Conservation (phyloP, 2,888 invertebrate species). For the Argyresthia albistria region DNA sequence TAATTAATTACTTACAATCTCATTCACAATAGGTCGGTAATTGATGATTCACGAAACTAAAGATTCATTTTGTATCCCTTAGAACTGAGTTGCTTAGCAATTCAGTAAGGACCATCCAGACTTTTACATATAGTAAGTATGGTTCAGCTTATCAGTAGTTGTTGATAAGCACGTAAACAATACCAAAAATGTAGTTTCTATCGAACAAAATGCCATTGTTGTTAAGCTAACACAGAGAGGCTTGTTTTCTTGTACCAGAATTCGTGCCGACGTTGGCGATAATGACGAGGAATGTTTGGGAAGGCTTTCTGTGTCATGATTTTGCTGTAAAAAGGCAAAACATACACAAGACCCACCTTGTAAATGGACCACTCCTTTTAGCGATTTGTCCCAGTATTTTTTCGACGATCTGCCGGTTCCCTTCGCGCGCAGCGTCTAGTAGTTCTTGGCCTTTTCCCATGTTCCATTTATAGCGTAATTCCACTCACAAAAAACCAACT, state of each 20-base stretch:
- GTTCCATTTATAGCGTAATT: slow-evolving; percentile 53
- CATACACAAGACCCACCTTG: slow-evolving; percentile 79
- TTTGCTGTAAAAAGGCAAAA: slow-evolving; percentile 21
- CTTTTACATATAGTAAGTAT: no score
- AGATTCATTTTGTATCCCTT: no score
- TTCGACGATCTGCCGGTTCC: slow-evolving; percentile 90
- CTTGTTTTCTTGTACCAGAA: no score
- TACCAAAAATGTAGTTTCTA: slow-evolving; percentile 19
- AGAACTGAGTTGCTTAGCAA: no score
- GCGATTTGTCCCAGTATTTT: slow-evolving; percentile 91
- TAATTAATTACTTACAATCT: no score
- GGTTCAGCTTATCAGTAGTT: no score
- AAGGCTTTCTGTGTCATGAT: no score
- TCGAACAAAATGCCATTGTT: slow-evolving; percentile 12
- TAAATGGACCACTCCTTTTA: slow-evolving; percentile 94
- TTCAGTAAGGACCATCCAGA: no score
- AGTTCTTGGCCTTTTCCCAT: slow-evolving; percentile 99
- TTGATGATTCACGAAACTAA: no score
- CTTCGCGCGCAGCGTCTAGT: slow-evolving; percentile 94
- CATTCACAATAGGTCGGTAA: no score
- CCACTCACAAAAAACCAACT: slow-evolving; percentile 67
- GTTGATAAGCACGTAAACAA: slow-evolving; percentile 40
- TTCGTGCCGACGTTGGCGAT: no score
- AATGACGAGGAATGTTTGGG: neutral
- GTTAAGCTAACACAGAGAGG: neutral